phyloP scores from a whole-genome alignment of 1,140 invertebrate species.

The Ceratina australensis region DNA sequence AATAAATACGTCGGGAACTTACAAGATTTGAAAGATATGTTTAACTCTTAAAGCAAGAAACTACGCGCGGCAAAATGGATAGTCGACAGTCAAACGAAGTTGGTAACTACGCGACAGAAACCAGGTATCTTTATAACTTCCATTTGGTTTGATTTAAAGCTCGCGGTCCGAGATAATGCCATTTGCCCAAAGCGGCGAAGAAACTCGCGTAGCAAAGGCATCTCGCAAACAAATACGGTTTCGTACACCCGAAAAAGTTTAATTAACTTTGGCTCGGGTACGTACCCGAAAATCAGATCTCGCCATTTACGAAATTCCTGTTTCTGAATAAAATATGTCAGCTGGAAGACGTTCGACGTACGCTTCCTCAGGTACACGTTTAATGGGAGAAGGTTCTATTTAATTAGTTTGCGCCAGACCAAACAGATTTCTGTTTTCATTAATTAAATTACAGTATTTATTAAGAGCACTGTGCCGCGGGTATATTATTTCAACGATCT shows the following conservation, averaged over 20 bases:
- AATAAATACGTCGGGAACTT: slow-evolving; percentile 5
- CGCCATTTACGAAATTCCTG: no score
- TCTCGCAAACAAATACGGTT: no score
- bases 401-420: neutral
- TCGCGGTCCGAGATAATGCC: neutral
- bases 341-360: no score
- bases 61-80: slow-evolving; percentile 12
- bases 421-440: neutral
- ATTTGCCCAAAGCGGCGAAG: neutral
- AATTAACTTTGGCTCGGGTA: no score
- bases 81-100: neutral
- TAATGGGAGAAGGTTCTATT: neutral
- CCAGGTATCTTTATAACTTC: neutral
- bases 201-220: no score
- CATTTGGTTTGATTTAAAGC: neutral
- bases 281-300: no score
- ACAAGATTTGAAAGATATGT: neutral
- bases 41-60: neutral
- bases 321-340: no score
- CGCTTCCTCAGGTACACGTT: neutral
- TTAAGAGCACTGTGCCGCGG: no score
- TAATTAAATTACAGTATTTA: neutral
- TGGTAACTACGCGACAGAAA: neutral
- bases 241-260: no score
- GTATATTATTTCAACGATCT: no score